These are phyloP conservation scores for Augochlora pura DNA, from an alignment of 1,140 invertebrate species.

Conservation along the genomic window DNA sequence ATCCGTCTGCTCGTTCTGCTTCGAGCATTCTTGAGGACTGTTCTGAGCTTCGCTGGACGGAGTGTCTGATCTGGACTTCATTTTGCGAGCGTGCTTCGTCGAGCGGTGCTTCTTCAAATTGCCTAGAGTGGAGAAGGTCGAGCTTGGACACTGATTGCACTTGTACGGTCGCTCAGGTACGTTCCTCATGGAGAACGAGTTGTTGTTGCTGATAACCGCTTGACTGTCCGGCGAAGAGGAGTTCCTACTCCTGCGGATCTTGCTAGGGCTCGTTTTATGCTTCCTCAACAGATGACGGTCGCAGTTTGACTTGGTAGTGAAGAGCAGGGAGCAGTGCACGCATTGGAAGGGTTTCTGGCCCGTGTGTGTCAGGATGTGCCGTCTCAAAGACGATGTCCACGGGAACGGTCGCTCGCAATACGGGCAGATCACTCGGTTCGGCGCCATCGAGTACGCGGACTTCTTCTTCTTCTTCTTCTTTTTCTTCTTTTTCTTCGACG, in stretches of 20 bases:
- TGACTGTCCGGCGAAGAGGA: conserved; percentile 70
- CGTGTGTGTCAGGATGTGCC: conserved; percentile 96
- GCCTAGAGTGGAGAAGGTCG: conserved; percentile 91
- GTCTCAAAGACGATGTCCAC: conserved; percentile 95
- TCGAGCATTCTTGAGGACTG: conserved; percentile 64
- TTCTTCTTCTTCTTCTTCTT: conserved; percentile 93
- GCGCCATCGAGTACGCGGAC: conserved; percentile 97
- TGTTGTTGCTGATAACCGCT: conserved; percentile 68
- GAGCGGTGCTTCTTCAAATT: conserved; percentile 89
- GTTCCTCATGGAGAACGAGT: conserved; percentile 83
- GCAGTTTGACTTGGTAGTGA: conserved; percentile 98
- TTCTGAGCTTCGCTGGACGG: conserved; percentile 73
- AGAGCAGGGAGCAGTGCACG: conserved; percentile 93
- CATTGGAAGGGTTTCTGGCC: conserved; percentile 98
- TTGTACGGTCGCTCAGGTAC: conserved; percentile 91
- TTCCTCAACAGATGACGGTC: conserved; percentile 95
- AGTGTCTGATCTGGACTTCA: conserved; percentile 71
- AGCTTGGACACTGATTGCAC: conserved; percentile 91
- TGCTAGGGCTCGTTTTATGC: conserved; percentile 85
- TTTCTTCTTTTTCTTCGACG: conserved; percentile 70
- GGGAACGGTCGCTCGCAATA: conserved; percentile 96
- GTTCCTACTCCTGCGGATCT: conserved; percentile 74
- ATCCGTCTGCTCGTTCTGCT: conserved; percentile 76
- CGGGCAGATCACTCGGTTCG: conserved; percentile 94
- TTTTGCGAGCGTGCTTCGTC: conserved; percentile 82